These are phyloP conservation scores for Gallinago undulata DNA, from an alignment of 2,113 vertebrate species.

Conservation along the genomic window DNA sequence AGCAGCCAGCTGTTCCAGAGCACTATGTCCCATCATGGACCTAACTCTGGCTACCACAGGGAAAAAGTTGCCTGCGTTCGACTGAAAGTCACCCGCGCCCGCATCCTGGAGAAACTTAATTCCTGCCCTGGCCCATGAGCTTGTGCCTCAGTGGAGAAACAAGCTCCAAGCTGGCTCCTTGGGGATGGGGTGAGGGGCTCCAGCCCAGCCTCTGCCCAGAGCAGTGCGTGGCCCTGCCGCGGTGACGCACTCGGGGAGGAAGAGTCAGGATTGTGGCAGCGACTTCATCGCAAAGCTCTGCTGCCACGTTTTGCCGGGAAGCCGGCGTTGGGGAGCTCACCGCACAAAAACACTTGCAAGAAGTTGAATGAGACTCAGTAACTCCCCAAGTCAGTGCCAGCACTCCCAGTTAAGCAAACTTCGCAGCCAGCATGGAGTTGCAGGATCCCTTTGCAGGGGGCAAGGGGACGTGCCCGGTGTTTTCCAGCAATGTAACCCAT, in stretches of 20 bases:
- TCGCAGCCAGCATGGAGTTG: not conserved
- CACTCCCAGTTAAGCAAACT: constrained; percentile 8
- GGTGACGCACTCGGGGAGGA: not conserved
- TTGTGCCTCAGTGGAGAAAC: not conserved
- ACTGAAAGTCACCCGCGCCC: not conserved
- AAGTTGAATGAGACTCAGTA: not conserved
- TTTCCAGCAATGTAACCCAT: not conserved
- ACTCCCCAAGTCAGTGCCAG: not conserved
- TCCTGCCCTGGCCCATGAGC: not conserved
- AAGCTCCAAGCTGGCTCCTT: not conserved
- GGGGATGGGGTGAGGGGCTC: not conserved
- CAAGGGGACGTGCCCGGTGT: not conserved
- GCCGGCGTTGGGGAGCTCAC: not conserved
- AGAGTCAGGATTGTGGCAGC: not conserved
- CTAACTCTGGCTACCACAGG: not conserved
- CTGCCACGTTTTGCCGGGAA: not conserved
- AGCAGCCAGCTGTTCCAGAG: not conserved
- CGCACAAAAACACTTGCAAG: not conserved
- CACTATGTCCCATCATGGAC: not conserved
- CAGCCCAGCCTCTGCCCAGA: not conserved
- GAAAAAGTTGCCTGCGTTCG: not conserved
- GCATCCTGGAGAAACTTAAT: not conserved
- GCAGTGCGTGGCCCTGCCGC: not conserved
- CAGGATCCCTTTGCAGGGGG: not conserved
- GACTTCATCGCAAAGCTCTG: not conserved